A percentile compares a stretch with the other conserved stretches of the same genome.
phyloP scores from a whole-genome alignment of 2,888 invertebrate species.

The Platerodrilus igneus region DNA sequence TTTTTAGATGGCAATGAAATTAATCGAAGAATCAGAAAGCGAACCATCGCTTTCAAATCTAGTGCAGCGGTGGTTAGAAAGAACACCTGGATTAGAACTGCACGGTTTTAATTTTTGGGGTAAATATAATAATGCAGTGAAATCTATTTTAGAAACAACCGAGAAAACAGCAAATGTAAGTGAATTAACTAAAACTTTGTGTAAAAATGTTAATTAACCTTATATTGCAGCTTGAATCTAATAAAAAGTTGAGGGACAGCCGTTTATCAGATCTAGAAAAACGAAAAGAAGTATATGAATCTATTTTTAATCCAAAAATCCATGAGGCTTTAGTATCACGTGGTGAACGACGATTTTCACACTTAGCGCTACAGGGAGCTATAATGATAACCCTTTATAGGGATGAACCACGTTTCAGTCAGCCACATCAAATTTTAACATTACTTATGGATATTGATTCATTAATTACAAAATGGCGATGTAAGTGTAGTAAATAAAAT shows the following conservation, averaged over 20 bases:
- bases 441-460: constrained; percentile 98
- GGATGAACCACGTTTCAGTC: constrained; percentile 95
- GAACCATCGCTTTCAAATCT: constrained; percentile 82
- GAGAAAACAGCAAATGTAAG: constrained; percentile 59
- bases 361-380: constrained; percentile 91
- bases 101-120: constrained; percentile 92
- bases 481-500: constrained; percentile 71
- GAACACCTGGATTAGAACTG: constrained; percentile 86
- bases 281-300: constrained; percentile 78
- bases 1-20: constrained; percentile 48
- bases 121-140: constrained; percentile 74
- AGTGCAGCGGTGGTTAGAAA: constrained; percentile 88
- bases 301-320: constrained; percentile 79
- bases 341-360: constrained; percentile 84
- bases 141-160: constrained; percentile 66
- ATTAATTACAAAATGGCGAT: constrained; percentile 97
- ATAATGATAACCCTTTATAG: constrained; percentile 97
- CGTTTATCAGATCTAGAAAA: constrained; percentile 72
- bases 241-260: constrained; percentile 51
- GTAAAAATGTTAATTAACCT: neutral
- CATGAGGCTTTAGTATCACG: constrained; percentile 80
- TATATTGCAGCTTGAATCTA: constrained; percentile 32
- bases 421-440: constrained; percentile 92
- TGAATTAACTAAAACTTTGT: neutral
- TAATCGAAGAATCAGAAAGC: constrained; percentile 64